Base-by-base conservation (phyloP, 2,888 invertebrate genomes). In the Cybosia mesomella region DNA sequence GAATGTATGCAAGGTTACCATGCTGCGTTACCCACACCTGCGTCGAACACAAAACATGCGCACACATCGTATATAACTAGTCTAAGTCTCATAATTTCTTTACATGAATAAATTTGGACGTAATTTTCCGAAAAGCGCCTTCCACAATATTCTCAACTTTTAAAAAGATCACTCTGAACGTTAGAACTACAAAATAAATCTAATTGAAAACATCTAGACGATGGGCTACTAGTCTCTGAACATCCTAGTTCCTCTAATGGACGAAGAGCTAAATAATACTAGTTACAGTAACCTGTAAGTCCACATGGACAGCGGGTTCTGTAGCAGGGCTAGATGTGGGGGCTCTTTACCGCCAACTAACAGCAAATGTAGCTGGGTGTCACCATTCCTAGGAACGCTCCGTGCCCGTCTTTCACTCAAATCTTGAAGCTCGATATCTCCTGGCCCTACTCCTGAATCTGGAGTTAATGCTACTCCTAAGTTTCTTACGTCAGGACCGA, bases 291-390 rank as follows among this genome's bases (percentile, higher is more conserved):
- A 89, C 79, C 97, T 96, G 74, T 97, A 95, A 80, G 97, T 97
- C 98, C 98, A 98, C 85, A 98, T 95, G 15, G 97, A 97, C 53
- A 98, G 95, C 13, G 98, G 98, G 81, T 97, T 95, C 84, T 97
- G 96, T 82, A 97, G 97, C 67, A 97, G 96, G 21, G 97, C 97
- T 4, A 97, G 96, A 80, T 97, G 97, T 18, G 97, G 97, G 62
- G 97, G 96, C 87, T 98, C 98, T 81, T 97, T 96, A 0, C 98
- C 98, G 0, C 98, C 98, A 71, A 97, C 96, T 68, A 98, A 80
- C 81, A 94, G 78, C 75, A 93, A 61, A 68, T 87, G 88, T 73
- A 93, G 83, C 73, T 84, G 86, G 1, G 82, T 66, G 10, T 70
- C 77, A 28, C 71, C 24, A 94, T 94, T 18, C 95, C 76, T 66